Conservation (phyloP, 1,140 invertebrate species). For the Chelonus insularis region DNA sequence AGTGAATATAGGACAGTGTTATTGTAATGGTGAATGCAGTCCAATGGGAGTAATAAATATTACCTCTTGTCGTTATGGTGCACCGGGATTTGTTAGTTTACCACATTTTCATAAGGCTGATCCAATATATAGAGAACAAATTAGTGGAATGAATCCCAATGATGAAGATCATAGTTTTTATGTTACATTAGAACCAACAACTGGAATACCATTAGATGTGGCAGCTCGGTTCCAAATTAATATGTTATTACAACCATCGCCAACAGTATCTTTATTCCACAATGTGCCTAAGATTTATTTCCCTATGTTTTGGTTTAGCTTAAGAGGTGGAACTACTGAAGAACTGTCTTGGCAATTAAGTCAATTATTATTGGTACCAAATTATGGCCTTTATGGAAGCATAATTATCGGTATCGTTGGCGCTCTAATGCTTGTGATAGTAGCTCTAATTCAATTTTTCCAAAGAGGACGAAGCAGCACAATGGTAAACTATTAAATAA, state of each 20-base stretch:
- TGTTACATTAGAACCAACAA: constrained; percentile 68
- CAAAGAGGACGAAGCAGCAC: constrained; percentile 1
- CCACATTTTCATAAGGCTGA: constrained; percentile 75
- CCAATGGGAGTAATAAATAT: constrained; percentile 67
- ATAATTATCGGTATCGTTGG: constrained; percentile 46
- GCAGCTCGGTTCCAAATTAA: constrained; percentile 77
- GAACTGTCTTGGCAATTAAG: constrained; percentile 54
- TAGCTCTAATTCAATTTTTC: constrained; percentile 28
- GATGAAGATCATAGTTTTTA: constrained; percentile 63
- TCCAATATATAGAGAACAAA: constrained; percentile 56
- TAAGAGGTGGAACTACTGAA: constrained; percentile 65
- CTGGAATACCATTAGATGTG: constrained; percentile 75
- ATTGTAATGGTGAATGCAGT: constrained; percentile 70
- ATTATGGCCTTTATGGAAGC: constrained; percentile 40
- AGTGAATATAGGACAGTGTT: constrained; percentile 68
- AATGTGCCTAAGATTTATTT: constrained; percentile 71
- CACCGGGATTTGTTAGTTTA: constrained; percentile 69
- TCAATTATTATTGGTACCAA: constrained; percentile 44
- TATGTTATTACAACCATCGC: constrained; percentile 69
- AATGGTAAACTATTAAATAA: background rate
- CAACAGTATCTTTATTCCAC: constrained; percentile 65
- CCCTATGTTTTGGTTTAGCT: constrained; percentile 78
- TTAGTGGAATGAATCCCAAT: constrained; percentile 66
- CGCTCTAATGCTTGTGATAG: constrained; percentile 34
- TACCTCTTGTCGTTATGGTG: constrained; percentile 60